phyloP scores from a whole-genome alignment of 2,888 invertebrate species.

The Phalangium opilio region DNA sequence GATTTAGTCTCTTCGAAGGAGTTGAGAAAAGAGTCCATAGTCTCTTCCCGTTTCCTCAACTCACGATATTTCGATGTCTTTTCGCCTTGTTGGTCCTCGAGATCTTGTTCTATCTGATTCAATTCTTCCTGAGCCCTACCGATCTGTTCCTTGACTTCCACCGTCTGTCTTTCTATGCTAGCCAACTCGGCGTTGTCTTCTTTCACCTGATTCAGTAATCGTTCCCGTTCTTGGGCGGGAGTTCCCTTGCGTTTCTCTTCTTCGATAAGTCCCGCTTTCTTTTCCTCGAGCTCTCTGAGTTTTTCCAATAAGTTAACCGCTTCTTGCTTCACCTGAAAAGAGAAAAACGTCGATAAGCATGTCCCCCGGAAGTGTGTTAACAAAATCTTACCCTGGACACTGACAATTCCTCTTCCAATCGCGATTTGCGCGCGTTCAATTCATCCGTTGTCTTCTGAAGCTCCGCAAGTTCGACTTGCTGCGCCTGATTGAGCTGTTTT shows the following conservation, averaged over 20 bases:
- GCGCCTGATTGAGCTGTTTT: constrained; percentile 9
- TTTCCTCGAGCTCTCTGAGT: constrained; percentile 43
- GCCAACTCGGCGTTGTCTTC: constrained; percentile 63
- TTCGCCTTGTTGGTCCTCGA: constrained; percentile 39
- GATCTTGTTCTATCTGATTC: constrained; percentile 45
- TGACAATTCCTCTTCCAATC: constrained; percentile 50
- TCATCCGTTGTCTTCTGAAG: constrained; percentile 46
- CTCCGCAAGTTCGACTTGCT: constrained; percentile 27
- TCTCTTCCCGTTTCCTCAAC: constrained; percentile 59
- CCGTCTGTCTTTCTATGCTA: constrained; percentile 55
- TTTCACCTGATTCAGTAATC: constrained; percentile 51
- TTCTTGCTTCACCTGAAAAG: constrained; percentile 40
- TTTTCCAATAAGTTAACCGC: constrained; percentile 44
- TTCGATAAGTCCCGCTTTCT: constrained; percentile 46
- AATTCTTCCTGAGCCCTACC: constrained; percentile 50
- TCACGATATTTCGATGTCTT: constrained; percentile 64
- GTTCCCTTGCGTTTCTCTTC: constrained; percentile 53
- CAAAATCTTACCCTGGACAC: constrained; percentile 38
- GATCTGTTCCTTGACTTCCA: constrained; percentile 50
- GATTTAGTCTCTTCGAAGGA: constrained; percentile 24
- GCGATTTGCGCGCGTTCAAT: constrained; percentile 46
- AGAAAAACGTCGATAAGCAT: background rate
- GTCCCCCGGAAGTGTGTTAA: background rate
- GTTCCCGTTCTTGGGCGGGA: constrained; percentile 61
- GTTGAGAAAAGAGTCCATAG: constrained; percentile 58